These are phyloP conservation scores for Sinelater perroti DNA, from an alignment of 2,888 invertebrate genomes.

Conservation along the genomic window DNA sequence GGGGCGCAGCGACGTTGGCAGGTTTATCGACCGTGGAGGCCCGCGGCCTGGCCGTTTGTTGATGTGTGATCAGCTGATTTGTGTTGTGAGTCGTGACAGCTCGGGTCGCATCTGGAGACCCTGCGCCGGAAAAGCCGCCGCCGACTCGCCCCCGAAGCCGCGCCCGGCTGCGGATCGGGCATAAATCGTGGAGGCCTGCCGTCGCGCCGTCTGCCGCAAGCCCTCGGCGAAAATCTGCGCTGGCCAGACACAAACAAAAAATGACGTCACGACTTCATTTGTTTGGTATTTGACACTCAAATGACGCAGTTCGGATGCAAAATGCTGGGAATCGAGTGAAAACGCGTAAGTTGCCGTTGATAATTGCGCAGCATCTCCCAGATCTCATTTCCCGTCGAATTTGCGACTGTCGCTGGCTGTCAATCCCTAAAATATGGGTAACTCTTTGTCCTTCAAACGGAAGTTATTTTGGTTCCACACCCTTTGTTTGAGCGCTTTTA, in stretches of 20 bases:
- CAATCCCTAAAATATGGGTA: conserved; percentile 40
- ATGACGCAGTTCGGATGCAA: conserved; percentile 68
- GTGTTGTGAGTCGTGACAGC: conserved; percentile 45
- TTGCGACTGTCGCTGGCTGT: conserved; percentile 32
- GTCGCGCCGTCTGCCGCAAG: no score
- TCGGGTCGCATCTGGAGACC: no score
- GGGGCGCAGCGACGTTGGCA: conserved; percentile 8
- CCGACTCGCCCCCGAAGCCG: no score
- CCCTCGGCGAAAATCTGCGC: no score
- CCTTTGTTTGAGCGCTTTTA: conserved; percentile 50
- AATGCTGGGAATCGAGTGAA: conserved; percentile 48
- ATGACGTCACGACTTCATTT: conserved; percentile 72
- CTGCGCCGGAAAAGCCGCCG: no score
- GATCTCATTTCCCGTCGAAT: conserved; percentile 4
- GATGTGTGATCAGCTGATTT: conserved; percentile 49
- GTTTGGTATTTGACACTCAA: conserved; percentile 61
- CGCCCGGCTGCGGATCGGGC: no score
- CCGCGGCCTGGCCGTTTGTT: conserved; percentile 25
- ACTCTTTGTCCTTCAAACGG: conserved; percentile 51
- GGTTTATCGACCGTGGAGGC: conserved; percentile 14
- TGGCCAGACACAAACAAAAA: conserved; percentile 39
- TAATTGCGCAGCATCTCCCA: conserved; percentile 16
- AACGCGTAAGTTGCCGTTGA: conserved; percentile 36
- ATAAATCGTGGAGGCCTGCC: no score
- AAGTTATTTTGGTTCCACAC: conserved; percentile 49